Evolutionary conservation across 2,113 vertebrate genomes (phyloP).

Genomic region (Semnornis frantzii): DNA sequence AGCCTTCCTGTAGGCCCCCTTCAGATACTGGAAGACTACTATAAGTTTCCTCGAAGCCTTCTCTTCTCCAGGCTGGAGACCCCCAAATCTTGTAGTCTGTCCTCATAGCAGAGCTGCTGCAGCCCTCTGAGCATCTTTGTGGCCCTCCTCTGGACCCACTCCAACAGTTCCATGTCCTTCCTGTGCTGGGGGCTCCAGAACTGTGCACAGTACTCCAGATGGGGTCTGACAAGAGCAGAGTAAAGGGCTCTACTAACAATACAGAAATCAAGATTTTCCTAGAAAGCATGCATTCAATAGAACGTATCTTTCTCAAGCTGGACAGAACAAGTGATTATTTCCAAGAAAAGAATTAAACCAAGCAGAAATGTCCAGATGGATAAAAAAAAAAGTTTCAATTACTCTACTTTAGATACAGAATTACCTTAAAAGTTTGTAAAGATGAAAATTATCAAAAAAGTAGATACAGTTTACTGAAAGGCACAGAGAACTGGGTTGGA

Average conservation of each 20-base stretch:
- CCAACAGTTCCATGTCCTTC: too few species aligned
- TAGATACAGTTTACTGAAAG: not conserved
- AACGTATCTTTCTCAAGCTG: not conserved
- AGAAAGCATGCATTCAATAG: not conserved
- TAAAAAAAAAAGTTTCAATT: not conserved
- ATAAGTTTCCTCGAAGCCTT: too few species aligned
- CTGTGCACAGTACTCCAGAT: too few species aligned
- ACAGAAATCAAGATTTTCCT: not conserved
- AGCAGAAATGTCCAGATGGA: not conserved
- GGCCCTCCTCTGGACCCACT: too few species aligned
- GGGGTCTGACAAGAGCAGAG: too few species aligned
- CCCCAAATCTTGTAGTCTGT: too few species aligned
- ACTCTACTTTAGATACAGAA: not conserved
- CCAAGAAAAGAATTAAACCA: not conserved
- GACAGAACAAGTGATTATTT: not conserved
- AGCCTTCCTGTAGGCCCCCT: too few species aligned
- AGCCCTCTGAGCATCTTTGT: too few species aligned
- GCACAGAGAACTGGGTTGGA: accelerated
- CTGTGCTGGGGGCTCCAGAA: too few species aligned
- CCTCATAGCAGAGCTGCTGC: too few species aligned
- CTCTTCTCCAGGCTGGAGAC: too few species aligned
- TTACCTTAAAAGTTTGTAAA: not conserved
- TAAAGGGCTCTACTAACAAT: not conserved
- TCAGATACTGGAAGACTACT: too few species aligned
- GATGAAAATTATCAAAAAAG: not conserved